Evolutionary conservation across 2,888 invertebrate genomes (phyloP), one percentile per base, ranked within the genome.

Genomic region (Ganaspis brasiliensis): DNA sequence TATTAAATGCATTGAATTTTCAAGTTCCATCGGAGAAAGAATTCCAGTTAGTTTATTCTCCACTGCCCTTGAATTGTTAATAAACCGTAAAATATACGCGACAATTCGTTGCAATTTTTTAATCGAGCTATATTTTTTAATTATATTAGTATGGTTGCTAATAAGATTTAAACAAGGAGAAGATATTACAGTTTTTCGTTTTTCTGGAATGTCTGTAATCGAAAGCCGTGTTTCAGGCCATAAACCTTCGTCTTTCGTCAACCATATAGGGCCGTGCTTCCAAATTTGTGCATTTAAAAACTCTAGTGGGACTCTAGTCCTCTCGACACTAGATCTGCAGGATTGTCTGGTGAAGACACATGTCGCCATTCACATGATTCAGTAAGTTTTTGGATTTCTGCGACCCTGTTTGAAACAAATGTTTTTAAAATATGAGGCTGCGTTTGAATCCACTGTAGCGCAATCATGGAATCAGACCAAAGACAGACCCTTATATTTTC

Each of bases 391-490:
- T 76, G 72, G 14, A 61, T 61, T 19, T 76, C 72, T 10, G 49
- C 72, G 10, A 76, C 76, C 2, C 72, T 57, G 26, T 59, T 76
- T 1, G 72, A 72, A 12, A 73, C 59, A 14, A 76, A 76, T 3
- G 76, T 73, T 59, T 76, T 72, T 14, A 76, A 12, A 3, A 35
- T 31, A 55, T 73, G 76, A 14, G 59, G 61, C 45, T 72, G 40
- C 24, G 52, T 76, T 14, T 76, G 57, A 59, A 76, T 73, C 72
- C 76, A 76, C 21, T 73, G 57, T 1, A 76, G 26, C 3, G 45
- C 10, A 14, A 45, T 45, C 2, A 9, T 45, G 45, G 73, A 6
- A 24, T 52, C 1, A 14, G 45, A 45, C 45, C 45, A 45, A 2
- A 45, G 45, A 35, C 35, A 35, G 35, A 8, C 9, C 9, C 35